phyloP scores from a whole-genome alignment of 2,888 invertebrate species.

The Cheilosia pagana region DNA sequence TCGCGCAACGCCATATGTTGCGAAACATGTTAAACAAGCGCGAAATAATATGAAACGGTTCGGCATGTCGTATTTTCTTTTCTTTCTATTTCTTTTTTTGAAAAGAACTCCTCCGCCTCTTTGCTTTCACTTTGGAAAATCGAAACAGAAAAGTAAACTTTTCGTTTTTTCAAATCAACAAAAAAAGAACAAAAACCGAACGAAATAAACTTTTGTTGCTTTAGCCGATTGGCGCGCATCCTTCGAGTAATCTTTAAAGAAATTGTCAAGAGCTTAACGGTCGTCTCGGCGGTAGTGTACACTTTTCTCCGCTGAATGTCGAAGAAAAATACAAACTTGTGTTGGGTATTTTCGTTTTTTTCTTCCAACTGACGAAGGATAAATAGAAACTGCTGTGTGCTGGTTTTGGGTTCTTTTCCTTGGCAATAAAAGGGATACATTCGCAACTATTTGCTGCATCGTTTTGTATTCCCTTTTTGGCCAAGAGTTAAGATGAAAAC shows the following conservation, averaged over 20 bases:
- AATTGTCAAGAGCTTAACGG: constrained; percentile 75
- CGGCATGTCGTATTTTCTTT: constrained; percentile 13
- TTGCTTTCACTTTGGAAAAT: constrained; percentile 65
- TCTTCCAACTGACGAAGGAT: constrained; percentile 44
- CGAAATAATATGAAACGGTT: constrained; percentile 71
- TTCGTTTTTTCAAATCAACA: constrained; percentile 33
- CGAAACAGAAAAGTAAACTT: constrained; percentile 71
- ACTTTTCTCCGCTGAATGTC: constrained; percentile 27
- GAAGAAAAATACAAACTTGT: constrained; percentile 70
- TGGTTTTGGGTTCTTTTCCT: constrained; percentile 67
- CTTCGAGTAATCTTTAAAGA: constrained; percentile 75
- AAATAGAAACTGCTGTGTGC: constrained; percentile 70
- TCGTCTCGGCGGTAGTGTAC: constrained; percentile 29
- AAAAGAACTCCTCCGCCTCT: constrained; percentile 9
- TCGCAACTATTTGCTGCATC: constrained; percentile 36
- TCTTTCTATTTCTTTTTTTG: constrained; percentile 5
- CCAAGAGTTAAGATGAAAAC: constrained; percentile 73
- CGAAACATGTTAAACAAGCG: constrained; percentile 73
- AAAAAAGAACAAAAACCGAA: constrained; percentile 31
- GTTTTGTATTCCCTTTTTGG: constrained; percentile 23
- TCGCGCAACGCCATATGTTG: constrained; percentile 53
- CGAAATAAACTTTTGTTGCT: constrained; percentile 67
- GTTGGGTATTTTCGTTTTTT: background rate
- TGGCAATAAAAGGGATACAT: constrained; percentile 70
- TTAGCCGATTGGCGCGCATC: constrained; percentile 75